phyloP scores from a whole-genome alignment of 2,113 vertebrate genomes.

The Jaculus jaculus region DNA sequence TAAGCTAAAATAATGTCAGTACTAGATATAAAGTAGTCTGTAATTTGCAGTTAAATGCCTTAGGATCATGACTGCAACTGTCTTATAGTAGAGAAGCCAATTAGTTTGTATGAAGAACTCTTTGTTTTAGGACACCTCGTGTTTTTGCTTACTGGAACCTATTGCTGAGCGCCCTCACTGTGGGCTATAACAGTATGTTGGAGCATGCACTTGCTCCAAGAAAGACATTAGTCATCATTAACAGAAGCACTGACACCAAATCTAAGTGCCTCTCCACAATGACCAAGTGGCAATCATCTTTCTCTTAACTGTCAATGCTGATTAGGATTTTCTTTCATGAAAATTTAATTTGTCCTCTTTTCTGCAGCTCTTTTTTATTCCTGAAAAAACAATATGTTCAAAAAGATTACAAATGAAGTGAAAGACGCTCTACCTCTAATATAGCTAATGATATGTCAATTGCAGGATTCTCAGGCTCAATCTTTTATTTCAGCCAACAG shows the following conservation, averaged over 20 bases:
- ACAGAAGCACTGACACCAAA: conserved; percentile 91
- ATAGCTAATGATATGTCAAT: conserved; percentile 50
- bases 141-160: conserved; percentile 63
- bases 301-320: conserved; percentile 91
- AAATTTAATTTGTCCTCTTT: conserved; percentile 87
- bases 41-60: conserved; percentile 20
- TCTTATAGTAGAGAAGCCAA: conserved; percentile 28
- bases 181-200: conserved; percentile 78
- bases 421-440: conserved; percentile 57
- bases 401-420: conserved; percentile 64
- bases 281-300: conserved; percentile 93
- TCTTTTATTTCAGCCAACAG: conserved; percentile 61
- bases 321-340: conserved; percentile 89
- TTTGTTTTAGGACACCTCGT: conserved; percentile 79
- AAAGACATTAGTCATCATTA: conserved; percentile 98
- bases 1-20: conserved; percentile 28
- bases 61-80: conserved; percentile 29
- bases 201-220: conserved; percentile 86
- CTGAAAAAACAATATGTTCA: conserved; percentile 73
- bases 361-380: conserved; percentile 68
- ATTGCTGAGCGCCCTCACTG: conserved; percentile 59
- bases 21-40: conserved; percentile 33
- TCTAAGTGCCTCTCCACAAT: conserved; percentile 93
- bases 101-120: conserved; percentile 50
- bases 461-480: not conserved